Base-by-base conservation (phyloP, 1,140 invertebrate genomes). In the Drosophila eugracilis region DNA sequence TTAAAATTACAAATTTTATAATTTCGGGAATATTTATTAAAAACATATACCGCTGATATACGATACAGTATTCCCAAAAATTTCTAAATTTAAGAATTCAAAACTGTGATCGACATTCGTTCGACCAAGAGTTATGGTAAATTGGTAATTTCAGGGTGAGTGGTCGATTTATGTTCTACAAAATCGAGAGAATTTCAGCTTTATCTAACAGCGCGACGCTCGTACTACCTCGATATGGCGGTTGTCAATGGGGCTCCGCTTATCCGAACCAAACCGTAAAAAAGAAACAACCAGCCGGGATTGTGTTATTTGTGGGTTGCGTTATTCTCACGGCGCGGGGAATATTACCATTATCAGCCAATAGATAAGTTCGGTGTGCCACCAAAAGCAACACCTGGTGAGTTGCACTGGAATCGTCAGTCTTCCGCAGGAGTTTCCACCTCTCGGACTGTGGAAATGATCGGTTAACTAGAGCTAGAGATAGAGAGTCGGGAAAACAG, bases 351-450 rank as follows among this genome's bases (percentile, higher is more conserved):
- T 74, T 74, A 74, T 74, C 70, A 74, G 70, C 21, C 5, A 15
- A 73, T 73, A 74, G 70, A 74, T 74, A 74, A 74, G 69, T 73
- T n/a, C 19, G 12, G 15, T 65, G 37, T 69, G 65, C 45, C 62
- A 53, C 65, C 65, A 67, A 67, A 24, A 26, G 15, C 37, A 44
- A 14, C 15, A 58, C 41, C 39, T 10, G 41, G 58, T 66, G 45
- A 49, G 63, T 66, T 39, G 65, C 60, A 66, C 21, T 63, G 60
- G 47, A 26, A 42, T 44, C 44, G 54, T 84, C 75, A 83, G 79
- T 83, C 79, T 78, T 65, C 49, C 54, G 49, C 58, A 45, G 77
- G 63, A 66, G 71, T 57, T 74, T 44, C 62, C 50, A 57, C 44
- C 62, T 63, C 55, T 60, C 75, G 76, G 78, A 42, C 14, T 47